Percentiles rank a stretch among this genome's conserved stretches.
These are phyloP conservation scores for Calephelis virginiensis DNA, from an alignment of 1,140 invertebrate genomes.

Conservation along the genomic window DNA sequence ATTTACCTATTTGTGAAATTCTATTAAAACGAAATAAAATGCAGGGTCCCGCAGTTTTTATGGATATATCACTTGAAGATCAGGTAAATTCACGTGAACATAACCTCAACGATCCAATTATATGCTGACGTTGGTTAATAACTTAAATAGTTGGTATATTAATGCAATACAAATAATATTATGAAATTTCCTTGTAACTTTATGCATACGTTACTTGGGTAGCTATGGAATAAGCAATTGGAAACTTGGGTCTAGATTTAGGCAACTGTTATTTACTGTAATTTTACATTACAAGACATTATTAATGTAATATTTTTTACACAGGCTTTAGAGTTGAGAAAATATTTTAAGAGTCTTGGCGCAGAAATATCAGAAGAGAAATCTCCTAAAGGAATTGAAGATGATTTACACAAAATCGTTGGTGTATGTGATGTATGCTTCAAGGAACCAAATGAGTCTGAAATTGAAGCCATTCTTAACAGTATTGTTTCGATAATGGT, in stretches of 20 bases:
- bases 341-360: conserved; percentile 93
- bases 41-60: conserved; percentile 89
- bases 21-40: conserved; percentile 64
- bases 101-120: conserved; percentile 46
- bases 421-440: conserved; percentile 95
- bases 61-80: conserved; percentile 88
- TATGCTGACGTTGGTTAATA: not conserved
- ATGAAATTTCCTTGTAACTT: too few species aligned
- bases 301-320: conserved; percentile 41
- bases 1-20: not conserved
- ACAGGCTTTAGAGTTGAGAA: conserved; percentile 92
- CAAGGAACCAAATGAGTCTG: conserved; percentile 88
- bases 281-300: not conserved
- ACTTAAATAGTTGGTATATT: too few species aligned
- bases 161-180: too few species aligned
- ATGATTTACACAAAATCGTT: conserved; percentile 96
- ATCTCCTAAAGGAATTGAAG: conserved; percentile 92
- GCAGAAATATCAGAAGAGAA: conserved; percentile 95
- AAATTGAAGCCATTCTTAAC: conserved; percentile 91
- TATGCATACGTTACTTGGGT: too few species aligned
- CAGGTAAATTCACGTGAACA: conserved; percentile 80
- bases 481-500: conserved; percentile 96
- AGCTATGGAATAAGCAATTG: too few species aligned
- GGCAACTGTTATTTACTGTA: too few species aligned
- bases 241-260: too few species aligned